A percentile compares a stretch with the other conserved stretches of the same genome.
Evolutionary conservation across 1,140 invertebrate species (phyloP).

Genomic region (Stenopsyche tienmushanensis): DNA sequence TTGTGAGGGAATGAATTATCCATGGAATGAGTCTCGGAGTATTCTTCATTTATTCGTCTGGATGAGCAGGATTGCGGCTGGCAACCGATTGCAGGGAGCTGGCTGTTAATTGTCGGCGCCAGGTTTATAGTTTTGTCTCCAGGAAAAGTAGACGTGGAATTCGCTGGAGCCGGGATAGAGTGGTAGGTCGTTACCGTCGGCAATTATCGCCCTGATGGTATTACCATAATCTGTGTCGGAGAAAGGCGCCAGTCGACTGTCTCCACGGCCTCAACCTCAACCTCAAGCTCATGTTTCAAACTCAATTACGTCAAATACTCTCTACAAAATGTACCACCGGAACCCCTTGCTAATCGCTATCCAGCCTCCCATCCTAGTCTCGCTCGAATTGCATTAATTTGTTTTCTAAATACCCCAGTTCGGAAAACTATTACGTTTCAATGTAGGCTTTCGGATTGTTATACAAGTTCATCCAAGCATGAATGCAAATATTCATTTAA

Average conservation of each 20-base stretch:
- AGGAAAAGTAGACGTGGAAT: neutral
- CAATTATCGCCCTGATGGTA: slow-evolving; percentile 18
- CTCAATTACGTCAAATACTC: slow-evolving; percentile 13
- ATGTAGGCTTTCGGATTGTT: too few relatives aligned
- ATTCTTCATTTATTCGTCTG: too few relatives aligned
- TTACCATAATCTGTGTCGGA: slow-evolving; percentile 23
- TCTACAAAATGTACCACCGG: neutral
- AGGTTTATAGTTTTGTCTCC: neutral
- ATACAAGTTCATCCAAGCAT: too few relatives aligned
- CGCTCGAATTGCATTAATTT: too few relatives aligned
- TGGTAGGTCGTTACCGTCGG: neutral
- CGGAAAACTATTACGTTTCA: too few relatives aligned
- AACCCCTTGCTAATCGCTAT: neutral
- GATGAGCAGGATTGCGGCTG: too few relatives aligned
- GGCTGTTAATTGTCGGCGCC: neutral
- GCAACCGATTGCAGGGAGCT: too few relatives aligned
- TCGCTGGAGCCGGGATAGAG: neutral
- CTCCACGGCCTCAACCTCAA: neutral
- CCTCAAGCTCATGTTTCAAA: slow-evolving; percentile 23
- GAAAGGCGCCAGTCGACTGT: slow-evolving; percentile 6
- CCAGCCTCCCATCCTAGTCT: too few relatives aligned
- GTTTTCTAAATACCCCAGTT: too few relatives aligned
- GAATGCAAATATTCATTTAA: too few relatives aligned
- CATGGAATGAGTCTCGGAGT: too few relatives aligned
- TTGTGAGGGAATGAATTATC: too few relatives aligned